These are phyloP conservation scores for Meteorus cinctellus DNA, from an alignment of 2,888 invertebrate genomes.

Conservation along the genomic window DNA sequence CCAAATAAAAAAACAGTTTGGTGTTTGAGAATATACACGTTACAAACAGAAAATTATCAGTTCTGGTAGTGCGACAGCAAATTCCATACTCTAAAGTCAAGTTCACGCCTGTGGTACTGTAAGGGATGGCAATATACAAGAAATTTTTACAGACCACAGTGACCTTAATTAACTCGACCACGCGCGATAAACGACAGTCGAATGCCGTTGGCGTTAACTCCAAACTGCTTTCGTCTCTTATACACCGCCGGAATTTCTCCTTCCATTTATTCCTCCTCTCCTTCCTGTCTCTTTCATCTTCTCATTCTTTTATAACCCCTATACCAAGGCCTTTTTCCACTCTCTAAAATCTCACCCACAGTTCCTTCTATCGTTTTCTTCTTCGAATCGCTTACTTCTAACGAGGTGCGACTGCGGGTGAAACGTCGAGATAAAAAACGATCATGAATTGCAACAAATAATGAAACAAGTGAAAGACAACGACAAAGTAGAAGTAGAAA, in stretches of 20 bases:
- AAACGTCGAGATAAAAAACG: not conserved
- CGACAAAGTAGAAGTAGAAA: not conserved
- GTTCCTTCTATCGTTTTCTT: constrained; percentile 13
- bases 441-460: not conserved
- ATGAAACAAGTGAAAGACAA: not conserved
- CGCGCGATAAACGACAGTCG: constrained; percentile 36
- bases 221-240: constrained; percentile 27
- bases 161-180: constrained; percentile 38
- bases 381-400: not conserved
- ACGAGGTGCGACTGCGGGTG: not conserved
- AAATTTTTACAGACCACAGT: not conserved
- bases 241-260: constrained; percentile 59
- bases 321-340: constrained; percentile 65
- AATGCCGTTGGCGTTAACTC: constrained; percentile 42
- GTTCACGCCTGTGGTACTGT: not conserved
- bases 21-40: too few species aligned
- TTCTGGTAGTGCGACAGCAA: too few species aligned
- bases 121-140: not conserved
- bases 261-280: constrained; percentile 65
- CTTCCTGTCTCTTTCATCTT: constrained; percentile 12
- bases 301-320: not conserved
- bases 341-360: constrained; percentile 66
- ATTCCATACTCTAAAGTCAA: not conserved
- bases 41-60: not conserved
- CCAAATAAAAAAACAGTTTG: too few species aligned